phyloP scores from a whole-genome alignment of 2,888 invertebrate species.

The Catotricha subobsoleta region DNA sequence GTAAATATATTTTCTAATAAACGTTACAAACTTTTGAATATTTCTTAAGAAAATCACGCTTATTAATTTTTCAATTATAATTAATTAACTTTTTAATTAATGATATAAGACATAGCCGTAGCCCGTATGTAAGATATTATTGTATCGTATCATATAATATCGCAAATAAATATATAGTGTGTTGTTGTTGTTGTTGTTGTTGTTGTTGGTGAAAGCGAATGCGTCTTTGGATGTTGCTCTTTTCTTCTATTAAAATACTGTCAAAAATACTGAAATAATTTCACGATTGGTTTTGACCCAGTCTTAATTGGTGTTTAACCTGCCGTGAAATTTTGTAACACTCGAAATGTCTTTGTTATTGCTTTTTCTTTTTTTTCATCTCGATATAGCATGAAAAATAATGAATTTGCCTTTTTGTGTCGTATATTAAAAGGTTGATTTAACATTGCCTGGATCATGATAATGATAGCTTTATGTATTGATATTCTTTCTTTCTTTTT shows the following conservation, averaged over 20 bases:
- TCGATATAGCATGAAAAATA: too few species aligned
- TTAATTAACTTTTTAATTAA: too few species aligned
- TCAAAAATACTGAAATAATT: constrained; percentile 6
- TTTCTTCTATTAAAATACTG: constrained; percentile 6
- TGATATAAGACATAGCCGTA: too few species aligned
- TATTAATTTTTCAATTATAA: too few species aligned
- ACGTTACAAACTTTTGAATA: too few species aligned
- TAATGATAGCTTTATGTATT: background rate
- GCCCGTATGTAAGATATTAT: too few species aligned
- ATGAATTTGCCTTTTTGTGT: background rate
- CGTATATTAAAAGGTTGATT: background rate
- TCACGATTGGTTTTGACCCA: constrained; percentile 6
- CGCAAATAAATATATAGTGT: too few species aligned
- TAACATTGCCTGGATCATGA: background rate
- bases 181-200: background rate
- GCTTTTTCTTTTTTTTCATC: too few species aligned
- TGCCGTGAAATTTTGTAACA: constrained; percentile 6
- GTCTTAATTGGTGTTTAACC: constrained; percentile 5
- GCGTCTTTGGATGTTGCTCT: constrained; percentile 2
- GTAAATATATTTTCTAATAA: too few species aligned
- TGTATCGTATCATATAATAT: too few species aligned
- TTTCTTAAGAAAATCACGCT: too few species aligned
- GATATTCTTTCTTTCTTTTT: background rate
- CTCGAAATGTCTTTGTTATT: constrained; percentile 1
- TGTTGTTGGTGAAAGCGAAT: constrained; percentile 6